Conservation (phyloP, 2,113 vertebrate genomes). For the Tachysurus vachellii region DNA sequence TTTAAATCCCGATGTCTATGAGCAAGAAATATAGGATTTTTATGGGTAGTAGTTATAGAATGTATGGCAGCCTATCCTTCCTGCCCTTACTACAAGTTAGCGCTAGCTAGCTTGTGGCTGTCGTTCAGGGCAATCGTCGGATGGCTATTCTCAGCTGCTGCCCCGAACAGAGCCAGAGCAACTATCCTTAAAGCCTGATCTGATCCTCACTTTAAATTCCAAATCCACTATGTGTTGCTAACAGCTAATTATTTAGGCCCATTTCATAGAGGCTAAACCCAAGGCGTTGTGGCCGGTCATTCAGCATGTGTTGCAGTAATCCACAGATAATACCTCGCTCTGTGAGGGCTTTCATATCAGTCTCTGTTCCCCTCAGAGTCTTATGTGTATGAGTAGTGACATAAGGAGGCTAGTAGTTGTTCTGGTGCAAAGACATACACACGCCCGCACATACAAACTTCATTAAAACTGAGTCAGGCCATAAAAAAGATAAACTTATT, state of each 20-base stretch:
- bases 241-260: conserved; percentile 34
- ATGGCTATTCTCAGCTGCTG: conserved; percentile 2
- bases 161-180: conserved; percentile 28
- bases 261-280: conserved; percentile 27
- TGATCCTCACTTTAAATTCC: conserved; percentile 34
- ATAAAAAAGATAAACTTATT: conserved; percentile 73
- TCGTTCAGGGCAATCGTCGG: not conserved
- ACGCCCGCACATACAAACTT: conserved; percentile 14
- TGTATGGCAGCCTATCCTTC: not conserved
- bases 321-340: conserved; percentile 18
- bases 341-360: conserved; percentile 31
- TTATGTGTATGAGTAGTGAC: conserved; percentile 11
- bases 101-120: not conserved
- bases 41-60: no score
- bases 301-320: conserved; percentile 36
- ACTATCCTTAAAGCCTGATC: conserved; percentile 38
- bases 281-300: conserved; percentile 20
- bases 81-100: conserved; percentile 8
- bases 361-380: conserved; percentile 24
- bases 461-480: conserved; percentile 35
- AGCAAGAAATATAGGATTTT: conserved; percentile 24
- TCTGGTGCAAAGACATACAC: not conserved
- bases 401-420: conserved; percentile 8
- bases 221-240: conserved; percentile 13
- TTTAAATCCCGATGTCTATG: conserved; percentile 12